These are phyloP conservation scores for Diacarnus erythraeanus DNA, from an alignment of 37 sponge, comb jelly and placozoan genomes.

Conservation along the genomic window DNA sequence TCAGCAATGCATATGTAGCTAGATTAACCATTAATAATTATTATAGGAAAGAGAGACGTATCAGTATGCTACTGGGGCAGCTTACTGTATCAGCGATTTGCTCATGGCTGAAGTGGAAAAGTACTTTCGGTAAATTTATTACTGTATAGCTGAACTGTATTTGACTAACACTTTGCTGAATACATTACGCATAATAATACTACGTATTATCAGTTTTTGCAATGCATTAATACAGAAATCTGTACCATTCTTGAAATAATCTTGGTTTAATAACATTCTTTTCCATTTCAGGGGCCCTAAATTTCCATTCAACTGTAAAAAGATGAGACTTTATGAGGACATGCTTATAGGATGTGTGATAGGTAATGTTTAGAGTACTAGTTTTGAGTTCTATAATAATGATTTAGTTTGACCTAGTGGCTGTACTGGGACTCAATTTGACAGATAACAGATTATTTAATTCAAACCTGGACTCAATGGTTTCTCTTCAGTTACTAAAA, in stretches of 20 bases:
- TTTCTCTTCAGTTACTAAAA: constrained; percentile 6
- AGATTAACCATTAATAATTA: neutral
- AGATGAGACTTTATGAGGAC: constrained; percentile 30
- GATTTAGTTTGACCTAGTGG: constrained; percentile 17
- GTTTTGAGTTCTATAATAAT: neutral
- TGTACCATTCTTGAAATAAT: too few relatives aligned
- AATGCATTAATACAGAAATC: too few relatives aligned
- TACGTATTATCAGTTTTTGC: too few relatives aligned
- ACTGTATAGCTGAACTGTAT: too few relatives aligned
- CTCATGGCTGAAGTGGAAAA: constrained; percentile 45
- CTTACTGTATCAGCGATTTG: constrained; percentile 37
- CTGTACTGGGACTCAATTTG: constrained; percentile 35
- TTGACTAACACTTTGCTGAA: too few relatives aligned
- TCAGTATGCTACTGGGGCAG: constrained; percentile 51
- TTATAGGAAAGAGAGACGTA: constrained; percentile 2
- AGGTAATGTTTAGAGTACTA: constrained; percentile 8
- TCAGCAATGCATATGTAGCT: too few relatives aligned
- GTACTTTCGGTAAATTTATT: constrained; percentile 17
- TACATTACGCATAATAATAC: too few relatives aligned
- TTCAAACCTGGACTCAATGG: constrained; percentile 22
- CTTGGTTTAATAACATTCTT: too few relatives aligned
- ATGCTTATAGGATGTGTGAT: constrained; percentile 40
- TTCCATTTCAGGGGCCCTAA: constrained; percentile 9
- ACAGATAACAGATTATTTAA: constrained; percentile 10
- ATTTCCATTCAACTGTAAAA: constrained; percentile 6